These are phyloP conservation scores for Congeria kusceri DNA, from an alignment of 2,888 invertebrate genomes.

Conservation along the genomic window DNA sequence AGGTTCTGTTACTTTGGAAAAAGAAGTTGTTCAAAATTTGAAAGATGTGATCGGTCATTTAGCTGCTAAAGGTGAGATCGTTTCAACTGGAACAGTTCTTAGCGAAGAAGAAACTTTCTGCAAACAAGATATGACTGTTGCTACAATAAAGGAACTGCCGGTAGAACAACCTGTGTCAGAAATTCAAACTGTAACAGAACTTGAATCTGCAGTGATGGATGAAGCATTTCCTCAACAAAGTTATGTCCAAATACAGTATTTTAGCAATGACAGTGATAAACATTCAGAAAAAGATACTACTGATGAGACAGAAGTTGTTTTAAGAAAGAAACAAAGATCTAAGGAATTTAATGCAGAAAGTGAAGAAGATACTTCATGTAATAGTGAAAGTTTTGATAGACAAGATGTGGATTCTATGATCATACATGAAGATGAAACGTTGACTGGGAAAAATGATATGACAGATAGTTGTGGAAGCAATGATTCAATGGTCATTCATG, in stretches of 20 bases:
- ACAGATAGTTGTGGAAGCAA: neutral
- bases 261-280: too few relatives aligned
- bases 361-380: conserved; percentile 20
- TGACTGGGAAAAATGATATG: neutral
- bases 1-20: conserved; percentile 13
- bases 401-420: conserved; percentile 37
- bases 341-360: conserved; percentile 14
- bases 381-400: conserved; percentile 16
- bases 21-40: conserved; percentile 51
- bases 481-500: conserved; percentile 22
- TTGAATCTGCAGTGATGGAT: neutral
- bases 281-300: neutral
- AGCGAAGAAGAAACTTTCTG: conserved; percentile 15
- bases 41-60: conserved; percentile 45
- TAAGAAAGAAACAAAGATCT: too few relatives aligned
- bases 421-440: conserved; percentile 41
- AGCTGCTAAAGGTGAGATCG: conserved; percentile 35
- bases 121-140: neutral
- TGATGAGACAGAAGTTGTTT: neutral
- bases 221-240: neutral
- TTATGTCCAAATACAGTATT: too few relatives aligned
- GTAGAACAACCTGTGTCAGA: conserved; percentile 1
- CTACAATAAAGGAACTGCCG: conserved; percentile 20
- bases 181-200: conserved; percentile 3
- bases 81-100: conserved; percentile 4